Evolutionary conservation across 2,113 vertebrate genomes (phyloP).

Genomic region (Dipodomys spectabilis): DNA sequence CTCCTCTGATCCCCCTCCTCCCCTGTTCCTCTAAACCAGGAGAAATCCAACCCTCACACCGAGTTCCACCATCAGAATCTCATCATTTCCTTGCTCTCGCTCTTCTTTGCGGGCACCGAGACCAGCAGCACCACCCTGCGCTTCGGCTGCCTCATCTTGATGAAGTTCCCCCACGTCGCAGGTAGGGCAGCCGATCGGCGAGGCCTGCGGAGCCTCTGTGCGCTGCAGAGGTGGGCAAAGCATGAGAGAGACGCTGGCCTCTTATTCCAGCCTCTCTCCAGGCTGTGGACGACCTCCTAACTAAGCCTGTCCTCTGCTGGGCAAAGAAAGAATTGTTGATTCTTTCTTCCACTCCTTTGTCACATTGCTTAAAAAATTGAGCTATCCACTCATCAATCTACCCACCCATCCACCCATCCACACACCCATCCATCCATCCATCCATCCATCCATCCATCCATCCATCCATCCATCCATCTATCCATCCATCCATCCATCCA

Average conservation of each 20-base stretch:
- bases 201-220: too few relatives aligned
- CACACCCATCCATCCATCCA: neutral
- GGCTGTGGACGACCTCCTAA: neutral
- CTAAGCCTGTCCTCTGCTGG: neutral
- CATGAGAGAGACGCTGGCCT: neutral
- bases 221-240: neutral
- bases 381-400: neutral
- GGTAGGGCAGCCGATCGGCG: conserved; percentile 60
- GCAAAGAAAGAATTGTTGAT: neutral
- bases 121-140: conserved; percentile 83
- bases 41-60: conserved; percentile 60
- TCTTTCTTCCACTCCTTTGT: neutral
- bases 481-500: neutral
- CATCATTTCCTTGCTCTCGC: conserved; percentile 51
- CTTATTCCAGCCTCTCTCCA: neutral
- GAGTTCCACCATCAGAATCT: conserved; percentile 77
- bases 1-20: neutral
- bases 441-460: neutral
- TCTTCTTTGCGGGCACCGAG: conserved; percentile 85
- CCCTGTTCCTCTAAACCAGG: conserved; percentile 58
- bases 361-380: neutral
- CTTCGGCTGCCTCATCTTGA: conserved; percentile 83
- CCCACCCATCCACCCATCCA: neutral
- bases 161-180: conserved; percentile 83
- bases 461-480: neutral